Conservation (phyloP, 1,140 invertebrate species). For the Drosophila nigromelanica region DNA sequence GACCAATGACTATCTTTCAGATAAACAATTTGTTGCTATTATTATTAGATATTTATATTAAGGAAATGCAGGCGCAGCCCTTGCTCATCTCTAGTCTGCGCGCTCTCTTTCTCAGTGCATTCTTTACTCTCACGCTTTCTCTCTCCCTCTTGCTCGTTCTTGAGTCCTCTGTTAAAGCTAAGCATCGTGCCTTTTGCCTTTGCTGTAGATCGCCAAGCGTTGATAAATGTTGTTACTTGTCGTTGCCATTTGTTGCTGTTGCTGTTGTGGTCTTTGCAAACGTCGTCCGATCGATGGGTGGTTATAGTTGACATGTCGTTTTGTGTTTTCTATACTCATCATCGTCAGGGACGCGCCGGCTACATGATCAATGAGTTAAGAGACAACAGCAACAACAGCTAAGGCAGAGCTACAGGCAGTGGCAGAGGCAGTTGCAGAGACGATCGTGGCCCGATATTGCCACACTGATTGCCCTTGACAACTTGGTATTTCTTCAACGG, state of each 20-base stretch:
- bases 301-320: constrained; percentile 80
- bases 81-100: constrained; percentile 14
- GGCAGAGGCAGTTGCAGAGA: constrained; percentile 12
- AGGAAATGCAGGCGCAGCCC: not conserved
- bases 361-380: constrained; percentile 46
- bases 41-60: not conserved
- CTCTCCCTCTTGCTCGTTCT: constrained; percentile 10
- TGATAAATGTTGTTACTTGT: constrained; percentile 83
- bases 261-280: constrained; percentile 49
- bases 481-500: constrained; percentile 59
- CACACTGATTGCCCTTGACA: constrained; percentile 51
- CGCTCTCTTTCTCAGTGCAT: constrained; percentile 3
- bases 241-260: constrained; percentile 56
- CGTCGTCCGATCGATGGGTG: constrained; percentile 73
- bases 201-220: constrained; percentile 76
- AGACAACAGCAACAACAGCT: constrained; percentile 7
- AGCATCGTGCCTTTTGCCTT: constrained; percentile 58
- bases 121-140: constrained; percentile 20
- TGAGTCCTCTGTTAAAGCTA: constrained; percentile 6
- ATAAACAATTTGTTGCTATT: not conserved
- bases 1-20: not conserved
- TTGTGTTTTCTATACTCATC: constrained; percentile 62
- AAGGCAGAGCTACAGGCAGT: not conserved
- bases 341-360: constrained; percentile 36
- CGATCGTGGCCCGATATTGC: constrained; percentile 26